A percentile compares a stretch with the other conserved stretches of the same genome.
Conservation (phyloP, 2,797 vertebrate genomes). For the Setipinna tenuifilis region DNA sequence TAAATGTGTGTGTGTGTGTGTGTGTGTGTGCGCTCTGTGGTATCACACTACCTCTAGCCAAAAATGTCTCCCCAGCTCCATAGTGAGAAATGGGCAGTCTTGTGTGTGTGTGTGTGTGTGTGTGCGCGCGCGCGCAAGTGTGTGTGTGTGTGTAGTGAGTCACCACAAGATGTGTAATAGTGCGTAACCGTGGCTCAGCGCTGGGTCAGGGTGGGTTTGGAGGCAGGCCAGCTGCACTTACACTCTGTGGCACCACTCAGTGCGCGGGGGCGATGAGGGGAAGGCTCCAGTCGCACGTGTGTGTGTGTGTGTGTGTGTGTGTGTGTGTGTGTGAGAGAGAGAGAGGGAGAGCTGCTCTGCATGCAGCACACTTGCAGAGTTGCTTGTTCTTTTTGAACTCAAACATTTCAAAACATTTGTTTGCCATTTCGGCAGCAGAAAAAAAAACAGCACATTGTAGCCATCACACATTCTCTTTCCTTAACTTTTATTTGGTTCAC, state of each 20-base stretch:
- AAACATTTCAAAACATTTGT: neutral
- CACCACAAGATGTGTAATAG: constrained; percentile 27
- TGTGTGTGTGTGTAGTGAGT: neutral
- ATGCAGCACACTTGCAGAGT: constrained; percentile 6
- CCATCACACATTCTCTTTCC: neutral
- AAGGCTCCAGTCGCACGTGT: constrained; percentile 7
- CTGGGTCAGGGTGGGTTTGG: constrained; percentile 20
- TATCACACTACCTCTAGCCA: constrained; percentile 1
- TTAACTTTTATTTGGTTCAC: neutral
- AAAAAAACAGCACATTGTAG: neutral
- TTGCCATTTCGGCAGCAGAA: neutral
- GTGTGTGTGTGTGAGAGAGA: neutral
- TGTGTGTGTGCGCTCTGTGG: neutral
- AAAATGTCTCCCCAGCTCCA: neutral
- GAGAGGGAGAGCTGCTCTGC: neutral
- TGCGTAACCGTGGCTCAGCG: constrained; percentile 10
- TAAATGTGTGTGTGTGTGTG: neutral
- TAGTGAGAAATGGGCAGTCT: neutral
- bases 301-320: neutral
- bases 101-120: constrained; percentile 6
- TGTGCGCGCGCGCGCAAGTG: neutral
- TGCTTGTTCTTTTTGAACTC: neutral
- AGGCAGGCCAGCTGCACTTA: neutral
- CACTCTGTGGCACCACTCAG: constrained; percentile 5
- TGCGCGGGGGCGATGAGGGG: neutral